Conservation (phyloP, 2,888 invertebrate species). For the Lasioglossum pauxillum region DNA sequence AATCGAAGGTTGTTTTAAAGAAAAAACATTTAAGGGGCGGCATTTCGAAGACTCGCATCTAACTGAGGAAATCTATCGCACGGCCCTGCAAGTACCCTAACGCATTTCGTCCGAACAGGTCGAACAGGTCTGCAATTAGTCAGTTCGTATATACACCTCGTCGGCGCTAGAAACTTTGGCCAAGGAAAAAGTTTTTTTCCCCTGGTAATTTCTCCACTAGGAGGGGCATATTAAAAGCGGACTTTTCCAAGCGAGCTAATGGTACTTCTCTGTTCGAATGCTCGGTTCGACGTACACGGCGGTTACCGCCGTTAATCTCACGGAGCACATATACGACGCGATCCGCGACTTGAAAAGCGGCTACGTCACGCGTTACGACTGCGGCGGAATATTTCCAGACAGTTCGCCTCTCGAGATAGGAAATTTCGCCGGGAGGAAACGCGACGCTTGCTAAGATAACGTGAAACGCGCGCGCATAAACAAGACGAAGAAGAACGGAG, state of each 20-base stretch:
- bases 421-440: constrained; percentile 18
- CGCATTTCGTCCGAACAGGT: neutral
- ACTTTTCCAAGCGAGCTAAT: constrained; percentile 19
- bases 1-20: too few relatives aligned
- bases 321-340: constrained; percentile 19
- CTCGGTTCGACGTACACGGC: constrained; percentile 13
- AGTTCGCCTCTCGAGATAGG: constrained; percentile 18
- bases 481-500: constrained; percentile 39
- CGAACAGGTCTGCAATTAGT: neutral
- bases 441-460: constrained; percentile 45
- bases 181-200: neutral
- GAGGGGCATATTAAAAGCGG: constrained; percentile 11
- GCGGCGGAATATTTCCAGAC: constrained; percentile 29
- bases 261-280: constrained; percentile 35
- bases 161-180: neutral
- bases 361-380: neutral
- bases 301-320: constrained; percentile 24
- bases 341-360: constrained; percentile 11
- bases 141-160: neutral
- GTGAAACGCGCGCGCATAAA: constrained; percentile 34
- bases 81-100: neutral
- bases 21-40: too few relatives aligned
- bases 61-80: too few relatives aligned
- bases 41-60: too few relatives aligned
- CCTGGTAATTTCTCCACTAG: neutral